Base-by-base conservation (phyloP, 2,888 invertebrate genomes). In the Prosapia bicincta region DNA sequence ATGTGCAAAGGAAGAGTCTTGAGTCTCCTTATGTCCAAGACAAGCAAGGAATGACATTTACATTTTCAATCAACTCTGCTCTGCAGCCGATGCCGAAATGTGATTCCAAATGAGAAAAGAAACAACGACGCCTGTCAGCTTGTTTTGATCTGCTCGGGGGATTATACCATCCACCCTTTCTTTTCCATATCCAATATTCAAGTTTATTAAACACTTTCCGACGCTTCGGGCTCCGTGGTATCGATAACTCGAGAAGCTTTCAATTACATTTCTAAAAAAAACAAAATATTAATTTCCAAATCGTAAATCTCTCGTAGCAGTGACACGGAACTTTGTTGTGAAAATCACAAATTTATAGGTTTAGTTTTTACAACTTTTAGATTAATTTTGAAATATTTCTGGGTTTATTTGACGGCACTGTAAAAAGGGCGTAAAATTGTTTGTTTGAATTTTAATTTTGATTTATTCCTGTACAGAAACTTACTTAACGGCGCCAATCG, bases 31-130 rank as follows among this genome's bases (percentile, higher is more conserved):
- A 54, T 54, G 54, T 54, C 54, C 54, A 20, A 54, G 54, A 54
- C 54, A 54, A 54, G n/a, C 54, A 20, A 28, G n/a, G 26, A 26
- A n/a, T 78, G 79, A 77, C 79, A 78, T 79, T 79, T 79, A 79
- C 78, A 78, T 78, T 79, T 79, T 78, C 78, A 78, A 79, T 79
- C 79, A 79, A 71, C 71, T 70, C 66, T 38, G 30, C 54, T n/a
- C 28, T 20, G 69, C 69, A 30, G n/a, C 71, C 38, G 75, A 75
- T 67, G 32, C 70, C 67, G 75, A 75, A 75, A 75, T 68, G 75
- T 43, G 75, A 75, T 26, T 71, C 71, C 71, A 71, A 75, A 75
- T 75, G 71, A 75, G 75, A 75, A 75, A 54, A 30, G 74, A 75
- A 71, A 75, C 75, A 71, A 71, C 67, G 71, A 66, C 65, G 65